These are phyloP conservation scores for Akabosia matsudoensis DNA, from an alignment of 1,140 invertebrate genomes.

Conservation along the genomic window DNA sequence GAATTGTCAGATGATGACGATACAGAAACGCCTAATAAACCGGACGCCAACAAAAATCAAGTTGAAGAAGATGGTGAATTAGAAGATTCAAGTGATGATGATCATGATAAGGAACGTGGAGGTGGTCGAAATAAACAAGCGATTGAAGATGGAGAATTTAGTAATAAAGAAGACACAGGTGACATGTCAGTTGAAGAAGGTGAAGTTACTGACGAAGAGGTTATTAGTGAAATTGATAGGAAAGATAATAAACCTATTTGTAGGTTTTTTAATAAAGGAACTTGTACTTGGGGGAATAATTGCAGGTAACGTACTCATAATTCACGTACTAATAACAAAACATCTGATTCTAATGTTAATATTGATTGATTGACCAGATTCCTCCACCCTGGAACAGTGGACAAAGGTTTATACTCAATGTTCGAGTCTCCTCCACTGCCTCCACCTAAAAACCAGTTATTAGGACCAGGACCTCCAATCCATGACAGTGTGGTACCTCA, in stretches of 20 bases:
- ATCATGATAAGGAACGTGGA: too few relatives aligned
- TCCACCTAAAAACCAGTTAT: conserved; percentile 38
- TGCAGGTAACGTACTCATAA: conserved; percentile 61
- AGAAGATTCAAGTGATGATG: too few relatives aligned
- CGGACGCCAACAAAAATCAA: too few relatives aligned
- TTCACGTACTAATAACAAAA: conserved; percentile 28
- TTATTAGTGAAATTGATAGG: conserved; percentile 67
- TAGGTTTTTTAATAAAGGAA: conserved; percentile 85
- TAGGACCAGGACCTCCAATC: conserved; percentile 38
- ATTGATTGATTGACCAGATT: conserved; percentile 61
- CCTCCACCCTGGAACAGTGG: conserved; percentile 89
- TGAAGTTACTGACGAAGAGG: conserved; percentile 82
- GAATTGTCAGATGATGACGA: too few relatives aligned
- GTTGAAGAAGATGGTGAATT: too few relatives aligned
- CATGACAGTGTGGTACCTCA: too few relatives aligned
- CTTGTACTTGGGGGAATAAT: conserved; percentile 93
- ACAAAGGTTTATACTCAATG: conserved; percentile 94
- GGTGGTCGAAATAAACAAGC: too few relatives aligned
- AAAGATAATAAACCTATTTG: conserved; percentile 80
- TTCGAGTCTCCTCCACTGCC: conserved; percentile 78
- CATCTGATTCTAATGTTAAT: background rate
- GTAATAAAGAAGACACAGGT: too few relatives aligned
- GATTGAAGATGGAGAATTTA: too few relatives aligned
- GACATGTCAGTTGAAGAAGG: conserved; percentile 87
- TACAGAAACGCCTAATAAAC: too few relatives aligned